Percentiles rank a stretch among this genome's conserved stretches.
These are phyloP conservation scores for Hypotaenidia okinawae DNA, from an alignment of 2,797 vertebrate genomes.

Conservation along the genomic window DNA sequence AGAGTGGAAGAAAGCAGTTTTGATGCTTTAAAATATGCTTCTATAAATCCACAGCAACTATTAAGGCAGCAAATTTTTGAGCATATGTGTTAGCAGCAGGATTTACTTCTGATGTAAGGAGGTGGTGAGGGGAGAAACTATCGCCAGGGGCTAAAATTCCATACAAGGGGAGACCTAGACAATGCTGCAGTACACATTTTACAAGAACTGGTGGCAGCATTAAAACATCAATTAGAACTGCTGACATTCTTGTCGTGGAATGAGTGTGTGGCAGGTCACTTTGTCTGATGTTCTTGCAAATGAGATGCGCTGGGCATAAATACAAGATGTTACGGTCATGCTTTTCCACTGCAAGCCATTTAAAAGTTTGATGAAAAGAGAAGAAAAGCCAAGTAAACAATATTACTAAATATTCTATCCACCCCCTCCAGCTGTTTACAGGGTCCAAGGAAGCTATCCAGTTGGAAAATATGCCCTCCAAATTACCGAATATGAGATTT, in stretches of 20 bases:
- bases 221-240: not conserved
- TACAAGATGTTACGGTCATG: not conserved
- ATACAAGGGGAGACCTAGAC: not conserved
- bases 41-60: not conserved
- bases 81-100: not conserved
- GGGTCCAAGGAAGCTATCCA: not conserved
- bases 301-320: not conserved
- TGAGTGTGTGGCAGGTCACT: not conserved
- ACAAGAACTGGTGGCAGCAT: not conserved
- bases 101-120: not conserved
- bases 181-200: rapidly evolving
- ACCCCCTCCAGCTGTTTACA: constrained; percentile 33
- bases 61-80: not conserved
- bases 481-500: not conserved
- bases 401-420: not conserved
- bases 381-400: not conserved
- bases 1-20: not conserved
- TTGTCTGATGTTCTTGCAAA: not conserved
- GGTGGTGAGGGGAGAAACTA: not conserved
- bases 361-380: constrained; percentile 1
- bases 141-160: not conserved
- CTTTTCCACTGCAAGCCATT: not conserved
- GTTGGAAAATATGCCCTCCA: constrained; percentile 4
- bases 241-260: not conserved
- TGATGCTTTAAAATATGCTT: not conserved